Conservation (phyloP, 2,888 invertebrate genomes). For the Melipona bicolor region DNA sequence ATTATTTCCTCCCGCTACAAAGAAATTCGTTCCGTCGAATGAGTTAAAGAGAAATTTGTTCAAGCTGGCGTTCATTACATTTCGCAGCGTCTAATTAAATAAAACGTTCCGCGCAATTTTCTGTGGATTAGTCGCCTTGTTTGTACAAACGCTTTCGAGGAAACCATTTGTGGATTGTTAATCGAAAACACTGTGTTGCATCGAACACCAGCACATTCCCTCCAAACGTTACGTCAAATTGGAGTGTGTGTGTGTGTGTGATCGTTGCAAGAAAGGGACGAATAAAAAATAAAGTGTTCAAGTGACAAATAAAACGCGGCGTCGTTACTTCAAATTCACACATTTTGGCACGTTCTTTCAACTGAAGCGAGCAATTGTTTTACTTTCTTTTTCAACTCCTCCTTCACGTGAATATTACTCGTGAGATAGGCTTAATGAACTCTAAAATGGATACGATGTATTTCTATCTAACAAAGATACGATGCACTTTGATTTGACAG, state of each 20-base stretch:
- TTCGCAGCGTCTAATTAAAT: constrained; percentile 14
- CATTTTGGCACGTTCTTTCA: constrained; percentile 64
- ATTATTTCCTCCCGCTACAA: neutral
- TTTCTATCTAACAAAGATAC: neutral
- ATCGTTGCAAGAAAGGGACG: neutral
- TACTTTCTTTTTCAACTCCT: constrained; percentile 19
- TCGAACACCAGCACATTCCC: neutral
- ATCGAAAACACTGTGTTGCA: constrained; percentile 18
- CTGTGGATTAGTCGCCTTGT: constrained; percentile 8
- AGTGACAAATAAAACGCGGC: neutral
- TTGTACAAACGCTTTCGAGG: constrained; percentile 33
- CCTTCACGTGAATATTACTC: constrained; percentile 6
- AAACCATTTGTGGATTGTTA: constrained; percentile 21
- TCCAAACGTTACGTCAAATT: neutral
- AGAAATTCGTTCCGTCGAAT: constrained; percentile 11
- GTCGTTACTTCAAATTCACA: constrained; percentile 14
- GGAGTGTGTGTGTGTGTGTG: too few relatives aligned
- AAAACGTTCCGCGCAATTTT: neutral
- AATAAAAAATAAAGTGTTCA: neutral
- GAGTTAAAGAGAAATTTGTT: constrained; percentile 24
- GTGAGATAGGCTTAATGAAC: neutral
- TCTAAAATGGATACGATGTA: neutral
- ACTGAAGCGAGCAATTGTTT: constrained; percentile 35
- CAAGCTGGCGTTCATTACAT: constrained; percentile 10
- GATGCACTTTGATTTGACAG: neutral